These are phyloP conservation scores for Pherbina coryleti DNA, from an alignment of 2,888 invertebrate species.

Conservation along the genomic window DNA sequence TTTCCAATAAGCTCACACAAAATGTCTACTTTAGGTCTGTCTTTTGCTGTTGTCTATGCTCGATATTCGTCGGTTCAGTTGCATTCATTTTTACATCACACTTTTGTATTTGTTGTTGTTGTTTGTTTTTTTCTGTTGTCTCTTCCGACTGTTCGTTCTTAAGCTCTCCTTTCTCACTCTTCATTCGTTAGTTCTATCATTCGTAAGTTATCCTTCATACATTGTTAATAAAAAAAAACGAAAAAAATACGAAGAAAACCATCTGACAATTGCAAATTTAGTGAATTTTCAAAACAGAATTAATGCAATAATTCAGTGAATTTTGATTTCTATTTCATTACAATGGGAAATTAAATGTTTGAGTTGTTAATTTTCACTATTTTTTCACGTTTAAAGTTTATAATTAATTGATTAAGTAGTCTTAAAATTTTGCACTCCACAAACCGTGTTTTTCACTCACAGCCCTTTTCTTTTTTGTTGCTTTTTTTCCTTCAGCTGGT, in stretches of 20 bases:
- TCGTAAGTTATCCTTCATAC: slow-evolving; percentile 6
- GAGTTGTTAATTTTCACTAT: slow-evolving; percentile 1
- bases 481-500: background rate
- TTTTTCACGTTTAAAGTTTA: background rate
- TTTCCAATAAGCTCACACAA: slow-evolving; percentile 10
- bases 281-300: background rate
- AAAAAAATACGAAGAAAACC: background rate
- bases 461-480: slow-evolving; percentile 22
- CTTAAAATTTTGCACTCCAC: slow-evolving; percentile 4
- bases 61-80: slow-evolving; percentile 20
- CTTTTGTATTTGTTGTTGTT: slow-evolving; percentile 5
- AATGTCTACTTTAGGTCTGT: slow-evolving; percentile 29
- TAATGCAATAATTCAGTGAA: background rate
- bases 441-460: background rate
- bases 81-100: slow-evolving; percentile 8
- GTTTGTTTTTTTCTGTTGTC: background rate
- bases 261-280: slow-evolving; percentile 11
- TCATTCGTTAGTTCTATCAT: slow-evolving; percentile 3
- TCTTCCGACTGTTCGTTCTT: background rate
- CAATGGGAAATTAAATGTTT: background rate
- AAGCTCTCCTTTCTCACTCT: background rate
- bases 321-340: background rate
- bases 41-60: background rate
- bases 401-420: background rate
- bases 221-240: background rate